Evolutionary conservation across 1,140 invertebrate species (phyloP), one percentile per base, ranked within the genome.

Genomic region (Micrasema minimum): DNA sequence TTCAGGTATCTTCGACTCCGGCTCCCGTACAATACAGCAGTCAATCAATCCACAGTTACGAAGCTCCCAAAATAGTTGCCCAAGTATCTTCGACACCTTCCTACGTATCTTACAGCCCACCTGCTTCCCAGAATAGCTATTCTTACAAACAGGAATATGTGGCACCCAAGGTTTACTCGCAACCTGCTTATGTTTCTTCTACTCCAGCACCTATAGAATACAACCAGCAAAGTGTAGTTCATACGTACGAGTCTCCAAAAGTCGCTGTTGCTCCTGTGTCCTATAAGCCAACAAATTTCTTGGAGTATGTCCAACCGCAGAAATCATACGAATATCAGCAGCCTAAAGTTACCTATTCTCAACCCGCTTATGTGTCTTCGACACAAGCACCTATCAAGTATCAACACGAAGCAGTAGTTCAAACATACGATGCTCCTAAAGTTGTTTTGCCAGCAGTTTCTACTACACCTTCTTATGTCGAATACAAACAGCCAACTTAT

Each of bases 121-220:
- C 65, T 57, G 76, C 37, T 22, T 61, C 74, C 26, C 77, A 80
- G 76, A 75, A 77, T 41, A 72, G 78, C 55, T 79, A 77, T 35
- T 71, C 66, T 18, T 77, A 22, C 57, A 78, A 80, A 77, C 76
- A 79, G 14, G 80, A 82, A 72, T 81, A 81, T 71, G 74, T 81
- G 50, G 77, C 79, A 35, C 80, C 80, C 18, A 71, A 65, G 43
- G 69, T 71, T 3, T 62, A 64, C 43, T 51, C 57, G 18, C 68
- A 74, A 57, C 68, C 72, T 4, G 20, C 48, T 43, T 68, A 62
- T 37, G 53, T 71, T 16, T 71, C 72, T n/a, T 71, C 72, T 16
- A 71, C 72, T 20, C 57, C 41, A 10, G 12, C 69, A 37, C 23
- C 66, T 2, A 22, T 67, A 5, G 45, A 35, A 45, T 71, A 75